Base-by-base conservation (phyloP, 1,140 invertebrate species). In the Antheraea pernyi region DNA sequence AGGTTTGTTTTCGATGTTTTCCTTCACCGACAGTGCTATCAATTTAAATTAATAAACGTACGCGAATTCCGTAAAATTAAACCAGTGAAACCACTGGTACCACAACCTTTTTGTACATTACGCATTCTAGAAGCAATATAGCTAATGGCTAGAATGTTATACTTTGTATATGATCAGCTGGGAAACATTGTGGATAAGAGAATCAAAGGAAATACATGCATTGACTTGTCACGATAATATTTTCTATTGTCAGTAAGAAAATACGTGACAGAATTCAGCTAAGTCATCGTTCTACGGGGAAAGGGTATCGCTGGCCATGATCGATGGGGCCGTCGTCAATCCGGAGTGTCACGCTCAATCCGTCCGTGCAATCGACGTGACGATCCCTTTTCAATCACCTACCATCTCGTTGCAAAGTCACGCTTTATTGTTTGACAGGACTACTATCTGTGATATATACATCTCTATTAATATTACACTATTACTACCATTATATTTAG, bases 271-370 rank as follows among this genome's bases (percentile, higher is more conserved):
- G 16, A 53, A 16, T 53, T 53, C 46, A 53, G 11, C 46, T 53
- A 53, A 53, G 46, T 53, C 46, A 53, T 53, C 46, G 0, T 53
- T 53, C 0, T 16, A 53, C 46, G 16, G 46, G 9, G 46, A 53
- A 53, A 53, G 46, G 16, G 13, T 16, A n/a, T 53, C 19, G 3
- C 60, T 16, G 60, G n/a, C 22, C 60, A 42, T 65, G 63, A 65
- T 65, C 8, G 63, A 65, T 46, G 30, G 63, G 30, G 37, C 63
- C 39, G 30, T 39, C 37, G 37, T 65, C 63, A 65, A 46, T 46
- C 10, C 39, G 18, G 42, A 46, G 39, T 65, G 63, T 65, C 63
- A 46, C 36, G 16, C 63, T 46, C 63, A 65, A 65, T 65, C 63
- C 11, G 63, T 13, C 36, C 39, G 13, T 19, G 36, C 19, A 19